Evolutionary conservation across 2,888 invertebrate genomes (phyloP).

Genomic region (Caenorhabditis sp.): DNA sequence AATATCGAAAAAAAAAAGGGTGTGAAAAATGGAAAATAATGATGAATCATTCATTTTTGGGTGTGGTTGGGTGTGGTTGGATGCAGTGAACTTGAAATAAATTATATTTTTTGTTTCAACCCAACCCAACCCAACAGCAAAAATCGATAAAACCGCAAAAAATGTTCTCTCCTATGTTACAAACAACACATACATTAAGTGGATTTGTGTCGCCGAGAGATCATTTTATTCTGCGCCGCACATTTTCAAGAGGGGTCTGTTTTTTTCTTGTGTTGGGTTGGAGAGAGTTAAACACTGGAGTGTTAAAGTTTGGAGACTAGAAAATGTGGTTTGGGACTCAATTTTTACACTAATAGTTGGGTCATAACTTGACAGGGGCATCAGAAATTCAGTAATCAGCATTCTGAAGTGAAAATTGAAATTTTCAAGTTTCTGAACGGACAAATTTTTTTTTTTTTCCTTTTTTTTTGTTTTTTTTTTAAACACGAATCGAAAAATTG

Average conservation of each 20-base stretch:
- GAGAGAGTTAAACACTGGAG: no score
- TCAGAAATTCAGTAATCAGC: no score
- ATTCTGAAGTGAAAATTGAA: background rate
- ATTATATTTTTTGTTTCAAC: no score
- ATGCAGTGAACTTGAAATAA: no score
- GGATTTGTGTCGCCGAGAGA: background rate
- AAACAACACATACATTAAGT: background rate
- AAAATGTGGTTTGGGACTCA: no score
- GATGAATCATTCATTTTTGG: no score
- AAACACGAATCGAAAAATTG: background rate
- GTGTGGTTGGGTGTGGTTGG: no score
- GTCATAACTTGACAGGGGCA: no score
- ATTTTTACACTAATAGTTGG: no score
- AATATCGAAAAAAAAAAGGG: constrained; percentile 10
- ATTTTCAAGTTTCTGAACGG: background rate
- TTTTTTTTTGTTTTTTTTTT: background rate
- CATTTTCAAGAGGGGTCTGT: background rate
- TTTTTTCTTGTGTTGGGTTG: constrained; percentile 9
- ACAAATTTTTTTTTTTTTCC: background rate
- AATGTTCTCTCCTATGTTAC: background rate
- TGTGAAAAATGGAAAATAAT: no score
- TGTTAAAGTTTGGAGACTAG: background rate
- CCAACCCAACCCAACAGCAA: no score
- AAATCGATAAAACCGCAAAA: background rate
- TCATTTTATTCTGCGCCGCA: background rate